These are phyloP conservation scores for Ageneiosus marmoratus DNA, from an alignment of 2,113 vertebrate genomes.

Conservation along the genomic window DNA sequence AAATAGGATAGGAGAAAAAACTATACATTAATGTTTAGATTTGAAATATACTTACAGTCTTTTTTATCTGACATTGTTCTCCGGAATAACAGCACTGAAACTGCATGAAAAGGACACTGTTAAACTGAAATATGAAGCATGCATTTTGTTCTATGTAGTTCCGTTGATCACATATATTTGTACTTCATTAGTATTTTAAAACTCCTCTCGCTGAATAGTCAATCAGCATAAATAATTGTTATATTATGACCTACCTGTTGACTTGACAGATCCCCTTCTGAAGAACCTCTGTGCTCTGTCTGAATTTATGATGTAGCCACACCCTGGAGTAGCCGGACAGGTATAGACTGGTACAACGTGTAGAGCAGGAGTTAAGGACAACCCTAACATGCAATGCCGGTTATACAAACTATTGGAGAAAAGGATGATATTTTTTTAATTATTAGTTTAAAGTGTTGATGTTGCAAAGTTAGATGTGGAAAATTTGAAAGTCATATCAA, in stretches of 20 bases:
- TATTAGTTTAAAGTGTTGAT: no score
- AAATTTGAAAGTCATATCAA: no score
- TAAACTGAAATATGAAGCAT: neutral
- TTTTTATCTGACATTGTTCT: constrained; percentile 31
- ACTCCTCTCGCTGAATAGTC: neutral
- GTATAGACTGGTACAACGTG: constrained; percentile 17
- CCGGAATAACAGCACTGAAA: neutral
- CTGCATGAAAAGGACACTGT: neutral
- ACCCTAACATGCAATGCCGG: no score
- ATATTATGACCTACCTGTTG: constrained; percentile 18
- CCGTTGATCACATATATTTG: neutral
- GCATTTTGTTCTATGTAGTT: neutral
- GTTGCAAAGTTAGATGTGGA: no score
- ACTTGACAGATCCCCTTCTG: neutral
- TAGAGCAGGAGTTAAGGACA: neutral
- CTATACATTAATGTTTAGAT: neutral
- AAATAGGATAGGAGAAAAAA: neutral
- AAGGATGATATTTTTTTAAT: no score
- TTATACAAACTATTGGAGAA: no score
- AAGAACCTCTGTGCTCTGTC: neutral
- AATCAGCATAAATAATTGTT: neutral
- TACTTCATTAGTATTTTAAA: neutral
- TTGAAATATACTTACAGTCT: neutral
- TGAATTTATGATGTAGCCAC: constrained; percentile 40
- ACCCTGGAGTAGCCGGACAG: constrained; percentile 32